Percentiles rank a stretch among this genome's conserved stretches.
phyloP scores from a whole-genome alignment of 2,113 vertebrate genomes.

The Taurulus bubalis region DNA sequence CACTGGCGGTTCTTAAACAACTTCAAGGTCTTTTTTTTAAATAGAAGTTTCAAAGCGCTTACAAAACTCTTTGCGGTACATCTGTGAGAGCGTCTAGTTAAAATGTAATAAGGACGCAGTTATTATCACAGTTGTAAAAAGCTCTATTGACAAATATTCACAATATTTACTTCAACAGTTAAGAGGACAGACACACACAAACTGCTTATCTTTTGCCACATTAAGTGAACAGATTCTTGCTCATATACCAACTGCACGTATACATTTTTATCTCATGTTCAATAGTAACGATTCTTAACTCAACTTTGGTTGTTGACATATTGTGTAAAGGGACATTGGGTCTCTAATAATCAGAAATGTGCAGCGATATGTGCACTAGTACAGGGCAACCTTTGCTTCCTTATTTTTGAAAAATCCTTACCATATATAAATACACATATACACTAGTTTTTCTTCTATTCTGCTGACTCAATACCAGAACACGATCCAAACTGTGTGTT shows the following conservation, averaged over 20 bases:
- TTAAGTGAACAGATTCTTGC: not conserved
- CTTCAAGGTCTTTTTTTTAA: not conserved
- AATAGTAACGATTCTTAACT: not conserved
- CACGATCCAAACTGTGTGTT: not conserved
- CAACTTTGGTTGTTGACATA: not conserved
- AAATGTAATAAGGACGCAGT: not conserved
- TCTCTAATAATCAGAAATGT: constrained; percentile 15
- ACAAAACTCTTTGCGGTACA: not conserved
- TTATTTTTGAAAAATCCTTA: not conserved
- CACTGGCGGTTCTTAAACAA: not conserved
- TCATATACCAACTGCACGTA: too few relatives aligned
- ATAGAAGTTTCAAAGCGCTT: not conserved
- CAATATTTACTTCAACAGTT: not conserved
- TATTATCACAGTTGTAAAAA: constrained; percentile 7
- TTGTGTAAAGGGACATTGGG: not conserved
- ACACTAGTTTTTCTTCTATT: too few relatives aligned
- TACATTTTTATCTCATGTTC: not conserved
- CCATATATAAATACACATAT: too few relatives aligned
- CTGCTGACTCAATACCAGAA: too few relatives aligned
- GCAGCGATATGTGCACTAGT: not conserved
- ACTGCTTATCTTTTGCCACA: not conserved
- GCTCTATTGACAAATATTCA: constrained; percentile 8
- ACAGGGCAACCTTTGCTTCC: constrained; percentile 23
- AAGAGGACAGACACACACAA: not conserved
- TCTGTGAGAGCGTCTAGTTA: not conserved